A percentile compares a stretch with the other conserved stretches of the same genome.
phyloP scores from a whole-genome alignment of 2,797 vertebrate genomes.

The Eupleurogrammus muticus region DNA sequence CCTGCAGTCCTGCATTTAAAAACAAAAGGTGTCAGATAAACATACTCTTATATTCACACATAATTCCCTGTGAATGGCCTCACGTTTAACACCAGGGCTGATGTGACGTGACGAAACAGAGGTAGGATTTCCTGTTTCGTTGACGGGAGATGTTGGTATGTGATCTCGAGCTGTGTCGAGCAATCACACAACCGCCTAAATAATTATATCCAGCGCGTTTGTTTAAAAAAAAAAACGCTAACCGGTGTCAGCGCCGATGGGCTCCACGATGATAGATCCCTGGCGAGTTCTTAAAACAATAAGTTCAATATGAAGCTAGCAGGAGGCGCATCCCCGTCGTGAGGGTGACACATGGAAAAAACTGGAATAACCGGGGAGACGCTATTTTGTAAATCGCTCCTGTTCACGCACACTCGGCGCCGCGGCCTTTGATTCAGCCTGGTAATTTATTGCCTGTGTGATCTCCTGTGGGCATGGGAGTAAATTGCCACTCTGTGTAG shows the following conservation, averaged over 20 bases:
- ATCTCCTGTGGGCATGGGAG: conserved; percentile 66
- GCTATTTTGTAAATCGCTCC: conserved; percentile 56
- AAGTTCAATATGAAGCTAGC: neutral
- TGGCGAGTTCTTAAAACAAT: conserved; percentile 30
- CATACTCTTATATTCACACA: conserved; percentile 14
- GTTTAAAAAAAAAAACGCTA: neutral
- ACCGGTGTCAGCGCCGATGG: neutral
- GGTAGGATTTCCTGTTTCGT: conserved; percentile 42
- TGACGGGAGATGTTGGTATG: conserved; percentile 21
- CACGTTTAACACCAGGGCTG: neutral
- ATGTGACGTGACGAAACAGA: conserved; percentile 25
- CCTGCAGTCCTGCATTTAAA: too few species aligned
- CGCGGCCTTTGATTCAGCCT: conserved; percentile 45
- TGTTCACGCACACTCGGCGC: conserved; percentile 49
- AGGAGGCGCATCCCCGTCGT: conserved; percentile 51
- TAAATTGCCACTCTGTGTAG: conserved; percentile 61
- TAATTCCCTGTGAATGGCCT: neutral
- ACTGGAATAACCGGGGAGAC: conserved; percentile 28
- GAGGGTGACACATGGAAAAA: conserved; percentile 25
- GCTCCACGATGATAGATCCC: neutral
- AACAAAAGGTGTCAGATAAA: too few species aligned
- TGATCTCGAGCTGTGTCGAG: conserved; percentile 30
- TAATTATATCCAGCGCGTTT: conserved; percentile 18
- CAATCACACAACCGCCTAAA: conserved; percentile 17
- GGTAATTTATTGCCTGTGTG: conserved; percentile 55